A percentile compares a stretch with the other conserved stretches of the same genome.
phyloP scores from a whole-genome alignment of 2,797 vertebrate genomes.

The Tauraco hartlaubi region DNA sequence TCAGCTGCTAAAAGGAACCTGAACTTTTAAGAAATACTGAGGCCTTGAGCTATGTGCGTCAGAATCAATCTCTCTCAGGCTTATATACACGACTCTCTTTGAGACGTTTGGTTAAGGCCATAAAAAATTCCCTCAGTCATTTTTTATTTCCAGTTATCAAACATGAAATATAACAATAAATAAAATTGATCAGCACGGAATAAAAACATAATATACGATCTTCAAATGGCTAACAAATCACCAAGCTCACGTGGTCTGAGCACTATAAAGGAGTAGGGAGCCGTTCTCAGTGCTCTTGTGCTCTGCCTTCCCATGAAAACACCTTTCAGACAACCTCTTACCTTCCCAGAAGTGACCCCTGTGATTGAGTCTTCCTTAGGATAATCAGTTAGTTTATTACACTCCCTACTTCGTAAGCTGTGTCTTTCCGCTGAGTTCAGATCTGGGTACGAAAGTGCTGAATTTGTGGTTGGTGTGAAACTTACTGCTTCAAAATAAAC shows the following conservation, averaged over 20 bases:
- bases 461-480: background rate
- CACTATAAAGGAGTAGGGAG: background rate
- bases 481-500: background rate
- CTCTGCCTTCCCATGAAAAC: background rate
- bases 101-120: background rate
- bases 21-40: background rate
- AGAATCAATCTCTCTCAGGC: background rate
- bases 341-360: background rate
- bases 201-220: background rate
- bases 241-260: rapidly evolving
- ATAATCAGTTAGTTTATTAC: background rate
- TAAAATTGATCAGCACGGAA: slow-evolving; percentile 11
- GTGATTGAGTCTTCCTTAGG: background rate
- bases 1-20: background rate
- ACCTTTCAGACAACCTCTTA: background rate
- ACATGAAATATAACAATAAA: slow-evolving; percentile 26
- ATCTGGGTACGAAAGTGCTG: background rate
- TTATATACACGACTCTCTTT: background rate
- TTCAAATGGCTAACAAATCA: background rate
- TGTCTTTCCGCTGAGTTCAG: background rate
- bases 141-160: slow-evolving; percentile 42
- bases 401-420: background rate
- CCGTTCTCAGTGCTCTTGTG: rapidly evolving
- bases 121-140: background rate
- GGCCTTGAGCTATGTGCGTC: background rate